A percentile compares a stretch with the other conserved stretches of the same genome.
Evolutionary conservation across 2,888 invertebrate species (phyloP).

Genomic region (Drosophila sordidula): DNA sequence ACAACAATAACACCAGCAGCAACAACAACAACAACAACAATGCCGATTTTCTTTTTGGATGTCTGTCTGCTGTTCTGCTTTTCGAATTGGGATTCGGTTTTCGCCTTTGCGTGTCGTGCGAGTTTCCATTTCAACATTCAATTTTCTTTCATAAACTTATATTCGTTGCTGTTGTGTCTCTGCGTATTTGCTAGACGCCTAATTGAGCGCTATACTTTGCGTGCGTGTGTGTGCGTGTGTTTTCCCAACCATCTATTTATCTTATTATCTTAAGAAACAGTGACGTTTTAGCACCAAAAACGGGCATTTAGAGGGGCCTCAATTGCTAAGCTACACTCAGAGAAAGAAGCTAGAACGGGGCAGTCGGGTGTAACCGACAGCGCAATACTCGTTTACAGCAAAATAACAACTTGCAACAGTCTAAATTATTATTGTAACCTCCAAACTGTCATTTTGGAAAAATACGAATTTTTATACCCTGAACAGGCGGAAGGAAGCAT

Average conservation of each 20-base stretch:
- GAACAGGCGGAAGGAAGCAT: too few relatives aligned
- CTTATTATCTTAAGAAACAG: constrained; percentile 10
- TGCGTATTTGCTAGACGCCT: constrained; percentile 54
- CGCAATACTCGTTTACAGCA: too few relatives aligned
- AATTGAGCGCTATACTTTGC: constrained; percentile 53
- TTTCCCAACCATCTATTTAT: constrained; percentile 2
- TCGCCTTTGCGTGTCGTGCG: constrained; percentile 45
- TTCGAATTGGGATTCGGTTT: constrained; percentile 20
- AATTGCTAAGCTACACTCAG: neutral
- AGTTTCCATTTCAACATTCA: constrained; percentile 80
- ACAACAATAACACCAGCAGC: constrained; percentile 7
- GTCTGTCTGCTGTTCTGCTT: constrained; percentile 47
- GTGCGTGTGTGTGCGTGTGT: constrained; percentile 5
- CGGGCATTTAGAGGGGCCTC: constrained; percentile 12
- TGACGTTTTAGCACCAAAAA: constrained; percentile 30
- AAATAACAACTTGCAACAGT: too few relatives aligned
- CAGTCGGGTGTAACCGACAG: too few relatives aligned
- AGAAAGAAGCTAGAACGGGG: neutral
- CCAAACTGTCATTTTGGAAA: too few relatives aligned
- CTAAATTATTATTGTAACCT: too few relatives aligned
- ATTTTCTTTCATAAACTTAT: constrained; percentile 74
- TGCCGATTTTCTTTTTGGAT: constrained; percentile 26
- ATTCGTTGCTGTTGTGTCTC: constrained; percentile 10
- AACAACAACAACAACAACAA: constrained; percentile 1
- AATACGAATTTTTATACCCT: too few relatives aligned